Percentiles rank a stretch among this genome's conserved stretches.
Evolutionary conservation across 2,888 invertebrate genomes (phyloP).

Genomic region (Aspidapion aeneum): DNA sequence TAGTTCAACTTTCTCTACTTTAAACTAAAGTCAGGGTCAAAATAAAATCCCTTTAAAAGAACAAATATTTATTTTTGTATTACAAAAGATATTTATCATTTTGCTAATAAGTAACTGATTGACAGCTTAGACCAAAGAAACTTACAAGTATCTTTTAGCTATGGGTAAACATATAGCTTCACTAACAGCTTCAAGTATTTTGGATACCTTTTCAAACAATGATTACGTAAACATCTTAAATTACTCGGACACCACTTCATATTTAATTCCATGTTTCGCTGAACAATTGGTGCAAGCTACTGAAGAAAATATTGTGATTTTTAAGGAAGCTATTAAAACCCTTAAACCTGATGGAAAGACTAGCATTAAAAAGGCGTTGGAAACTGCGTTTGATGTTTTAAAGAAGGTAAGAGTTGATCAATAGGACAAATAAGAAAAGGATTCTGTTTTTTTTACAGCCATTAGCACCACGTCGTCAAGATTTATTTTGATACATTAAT

Average conservation of each 20-base stretch:
- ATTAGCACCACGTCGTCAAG: too few relatives aligned
- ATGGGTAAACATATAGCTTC: slow-evolving; percentile 67
- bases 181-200: slow-evolving; percentile 80
- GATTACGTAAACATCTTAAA: slow-evolving; percentile 94
- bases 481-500: too few relatives aligned
- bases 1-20: too few relatives aligned
- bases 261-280: slow-evolving; percentile 82
- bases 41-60: too few relatives aligned
- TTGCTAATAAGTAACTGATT: too few relatives aligned
- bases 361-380: slow-evolving; percentile 78
- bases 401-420: slow-evolving; percentile 59
- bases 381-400: slow-evolving; percentile 78
- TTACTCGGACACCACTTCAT: slow-evolving; percentile 65
- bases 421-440: too few relatives aligned
- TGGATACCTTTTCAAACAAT: slow-evolving; percentile 96
- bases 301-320: slow-evolving; percentile 74
- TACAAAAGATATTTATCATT: too few relatives aligned
- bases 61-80: too few relatives aligned
- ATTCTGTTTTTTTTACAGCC: too few relatives aligned
- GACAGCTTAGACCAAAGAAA: too few relatives aligned
- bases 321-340: slow-evolving; percentile 64
- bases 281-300: slow-evolving; percentile 85
- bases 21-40: too few relatives aligned
- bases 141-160: too few relatives aligned
- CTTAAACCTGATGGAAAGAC: slow-evolving; percentile 76